Evolutionary conservation across 2,888 invertebrate species (phyloP), one percentile per base, ranked within the genome.

Genomic region (Agapetus fuscipes): DNA sequence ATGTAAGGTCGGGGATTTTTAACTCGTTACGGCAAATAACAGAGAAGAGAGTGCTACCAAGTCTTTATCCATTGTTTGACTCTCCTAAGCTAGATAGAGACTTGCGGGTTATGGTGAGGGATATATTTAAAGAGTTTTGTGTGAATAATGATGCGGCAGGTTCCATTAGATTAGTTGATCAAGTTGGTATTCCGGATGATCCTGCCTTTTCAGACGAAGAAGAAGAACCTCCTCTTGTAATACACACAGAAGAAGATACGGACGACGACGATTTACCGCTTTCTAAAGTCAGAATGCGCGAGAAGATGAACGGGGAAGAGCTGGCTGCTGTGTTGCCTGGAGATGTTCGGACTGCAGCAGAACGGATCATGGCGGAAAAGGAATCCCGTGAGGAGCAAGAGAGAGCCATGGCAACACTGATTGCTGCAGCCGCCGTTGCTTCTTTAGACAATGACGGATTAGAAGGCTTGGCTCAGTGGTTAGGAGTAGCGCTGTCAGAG

Each of bases 81-180:
- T 89, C 87, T 56, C 80, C 83, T 3, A 89, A 88, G 57, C 63
- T 91, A 49, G 93, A 93, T 60, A 72, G 81, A 49, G 91, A 91
- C 58, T 63, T 93, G 48, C 68, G 87, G 45, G 75, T 76, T 45
- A 81, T 91, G 62, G 85, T 96, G 27, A 76, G 86, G 48, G 90
- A 91, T 55, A 88, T 86, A 27, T 96, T 96, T 58, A 81, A 83
- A 53, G 94, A 95, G 62, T 95, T 95, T 61, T 88, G 86, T 56
- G 71, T 71, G 42, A 67, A 66, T 52, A 66, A 65, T 1, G 70
- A 70, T 52, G 68, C 69, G 13, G 41, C 48, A 2, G 65, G 57
- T 2, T 71, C 74, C 13, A 68, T 71, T 12, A 60, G 64, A 33
- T 56, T 59, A 17, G 71, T 71, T 27, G 71, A 73, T 50, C 57